Base-by-base conservation (phyloP, 2,888 invertebrate genomes). In the Crematogaster levior region DNA sequence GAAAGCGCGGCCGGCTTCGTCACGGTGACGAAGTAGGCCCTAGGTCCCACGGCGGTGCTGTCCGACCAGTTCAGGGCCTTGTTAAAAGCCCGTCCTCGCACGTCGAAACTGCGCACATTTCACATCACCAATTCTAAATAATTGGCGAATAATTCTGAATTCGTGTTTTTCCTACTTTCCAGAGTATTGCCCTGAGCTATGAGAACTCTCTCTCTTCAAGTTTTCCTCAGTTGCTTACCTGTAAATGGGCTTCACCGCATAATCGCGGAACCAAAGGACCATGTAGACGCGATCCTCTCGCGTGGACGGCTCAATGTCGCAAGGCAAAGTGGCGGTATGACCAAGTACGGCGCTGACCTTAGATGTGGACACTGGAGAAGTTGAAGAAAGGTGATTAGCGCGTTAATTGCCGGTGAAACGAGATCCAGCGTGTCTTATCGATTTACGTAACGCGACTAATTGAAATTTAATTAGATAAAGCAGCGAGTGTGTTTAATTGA, bases 251-350 rank as follows among this genome's bases (percentile, higher is more conserved):
- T 98, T 98, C 87, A 97, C 97, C 75, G 97, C 97, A 91, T 97
- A 97, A 94, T 98, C 98, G 88, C 97, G 96, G 95, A 98, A 98
- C 98, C 98, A 98, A 75, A 98, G 96, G 90, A 98, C 98, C 97
- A 98, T 98, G 95, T 98, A 98, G 84, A 98, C 98, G 86, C 97
- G 96, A 95, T 98, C 98, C 92, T 97, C 97, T 91, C 96, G 96
- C 81, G 97, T 96, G 93, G 97, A 96, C 79, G 98, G 98, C 91
- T 97, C 97, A 94, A 98, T 97, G 96, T 98, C 97, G 95, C 98
- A 98, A 51, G 98, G 98, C 92, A 98, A 95, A 73, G 97, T 97
- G 82, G 98, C 98, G 89, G 97, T 97, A 74, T 97, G 96, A 9
- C 98, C 98, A 87, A 98, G 95, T 60, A 98, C 98, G 15, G 98